These are phyloP conservation scores for Paragorgia papillata DNA, from an alignment of 92 coral and sea anemone genomes.

Conservation along the genomic window DNA sequence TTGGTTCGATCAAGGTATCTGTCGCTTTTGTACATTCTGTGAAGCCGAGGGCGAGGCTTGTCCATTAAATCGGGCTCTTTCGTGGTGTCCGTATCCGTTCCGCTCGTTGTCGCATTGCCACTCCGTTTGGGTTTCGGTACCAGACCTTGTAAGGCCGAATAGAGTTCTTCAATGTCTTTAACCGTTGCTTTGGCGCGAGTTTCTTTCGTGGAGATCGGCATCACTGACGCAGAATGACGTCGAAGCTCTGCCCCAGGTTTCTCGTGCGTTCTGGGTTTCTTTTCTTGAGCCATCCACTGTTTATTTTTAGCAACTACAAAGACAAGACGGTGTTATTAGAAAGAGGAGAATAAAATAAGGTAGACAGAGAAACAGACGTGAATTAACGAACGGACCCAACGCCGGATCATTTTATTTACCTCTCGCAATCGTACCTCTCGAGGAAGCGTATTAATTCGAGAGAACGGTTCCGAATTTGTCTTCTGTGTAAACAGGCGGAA, in stretches of 20 bases:
- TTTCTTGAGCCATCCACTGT: conserved; percentile 16
- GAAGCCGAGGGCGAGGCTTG: conserved; percentile 6
- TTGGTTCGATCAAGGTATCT: background rate
- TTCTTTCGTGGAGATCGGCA: background rate
- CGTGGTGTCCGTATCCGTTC: conserved; percentile 12
- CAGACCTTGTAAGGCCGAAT: conserved; percentile 35
- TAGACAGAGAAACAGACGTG: too few species aligned
- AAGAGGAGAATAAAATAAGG: too few species aligned
- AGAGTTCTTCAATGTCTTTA: conserved; percentile 36
- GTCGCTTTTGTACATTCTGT: conserved; percentile 1
- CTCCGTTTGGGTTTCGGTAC: conserved; percentile 12
- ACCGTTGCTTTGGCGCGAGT: conserved; percentile 43
- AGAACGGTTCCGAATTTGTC: too few species aligned
- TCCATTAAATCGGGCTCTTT: conserved; percentile 1
- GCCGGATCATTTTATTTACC: too few species aligned
- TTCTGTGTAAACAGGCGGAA: too few species aligned
- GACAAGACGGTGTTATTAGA: too few species aligned
- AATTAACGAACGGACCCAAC: too few species aligned
- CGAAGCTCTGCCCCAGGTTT: background rate
- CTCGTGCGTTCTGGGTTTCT: background rate
- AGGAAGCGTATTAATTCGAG: too few species aligned
- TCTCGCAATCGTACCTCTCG: too few species aligned
- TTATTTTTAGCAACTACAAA: conserved; percentile 22
- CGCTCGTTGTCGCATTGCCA: background rate
- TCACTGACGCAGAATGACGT: background rate